Percentiles rank a stretch among this genome's conserved stretches.
Conservation (phyloP, 2,113 vertebrate species). For the Oreamnos americanus region DNA sequence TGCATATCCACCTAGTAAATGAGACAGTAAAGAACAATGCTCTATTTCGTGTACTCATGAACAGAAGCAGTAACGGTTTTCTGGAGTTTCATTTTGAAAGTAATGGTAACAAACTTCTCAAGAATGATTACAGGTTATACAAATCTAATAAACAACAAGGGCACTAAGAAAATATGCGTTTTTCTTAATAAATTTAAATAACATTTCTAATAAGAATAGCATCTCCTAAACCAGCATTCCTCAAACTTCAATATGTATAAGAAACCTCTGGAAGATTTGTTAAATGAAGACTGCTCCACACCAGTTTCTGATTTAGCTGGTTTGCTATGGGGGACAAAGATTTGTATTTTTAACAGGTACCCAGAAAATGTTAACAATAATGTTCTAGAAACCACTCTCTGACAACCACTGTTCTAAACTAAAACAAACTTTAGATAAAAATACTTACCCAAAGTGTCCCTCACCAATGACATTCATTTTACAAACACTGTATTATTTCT, state of each 20-base stretch:
- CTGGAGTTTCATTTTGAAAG: neutral
- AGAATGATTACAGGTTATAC: neutral
- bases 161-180: neutral
- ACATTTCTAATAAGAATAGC: neutral
- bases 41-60: neutral
- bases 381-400: neutral
- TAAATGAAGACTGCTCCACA: neutral
- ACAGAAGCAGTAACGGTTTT: neutral
- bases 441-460: neutral
- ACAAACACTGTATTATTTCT: neutral
- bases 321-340: neutral
- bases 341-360: neutral
- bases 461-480: neutral
- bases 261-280: neutral
- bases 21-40: neutral
- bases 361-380: neutral
- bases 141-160: neutral
- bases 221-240: neutral
- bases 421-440: conserved; percentile 15
- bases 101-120: neutral
- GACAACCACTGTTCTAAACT: neutral
- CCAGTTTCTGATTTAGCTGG: neutral
- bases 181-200: neutral
- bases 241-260: neutral
- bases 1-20: conserved; percentile 96